Base-by-base conservation (phyloP, 1,140 invertebrate species). In the Kradibia gibbosae region DNA sequence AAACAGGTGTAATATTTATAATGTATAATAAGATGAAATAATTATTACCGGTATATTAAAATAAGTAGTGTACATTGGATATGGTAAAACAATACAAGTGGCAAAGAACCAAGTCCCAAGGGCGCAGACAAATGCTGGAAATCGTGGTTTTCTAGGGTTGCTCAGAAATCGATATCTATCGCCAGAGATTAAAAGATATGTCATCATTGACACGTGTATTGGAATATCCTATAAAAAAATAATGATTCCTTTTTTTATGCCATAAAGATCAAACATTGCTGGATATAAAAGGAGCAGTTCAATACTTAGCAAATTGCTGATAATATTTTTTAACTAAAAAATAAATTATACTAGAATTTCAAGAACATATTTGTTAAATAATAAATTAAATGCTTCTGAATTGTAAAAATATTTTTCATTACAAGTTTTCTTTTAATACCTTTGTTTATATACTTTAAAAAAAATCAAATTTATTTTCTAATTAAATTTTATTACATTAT, bases 11-110 rank as follows among this genome's bases (percentile, higher is more conserved):
- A n/a, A n/a, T n/a, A n/a, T n/a, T n/a, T n/a, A n/a, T 62, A 62
- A 28, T 8, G 31, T 62, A 62, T 1, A 28, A 28, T 62, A 65
- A 34, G 17, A 22, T 39, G 4, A 67, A 42, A 62, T 28, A 50
- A 50, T 50, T 75, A 65, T 93, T 86, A 94, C 93, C 88, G 92
- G 93, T 74, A 95, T 88, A 87, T 95, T 94, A 39, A 95, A 91
- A 86, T 95, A 95, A 80, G 93, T 93, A 62, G 94, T 94, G 86
- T 95, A 96, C 45, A 95, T 94, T 50, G 94, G 94, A 90, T 94
- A 95, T 1, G 95, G 95, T 80, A 96, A 88, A 1, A 95, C 94
- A 36, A 95, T 92, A 85, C 95, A 94, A 80, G 95, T 91, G 22
- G 94, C 93, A 34, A 93, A 93, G 10, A 95, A 92, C 95, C 95